A percentile compares a stretch with the other conserved stretches of the same genome.
Conservation (phyloP, 2,113 vertebrate genomes). For the Serilophus lunatus region DNA sequence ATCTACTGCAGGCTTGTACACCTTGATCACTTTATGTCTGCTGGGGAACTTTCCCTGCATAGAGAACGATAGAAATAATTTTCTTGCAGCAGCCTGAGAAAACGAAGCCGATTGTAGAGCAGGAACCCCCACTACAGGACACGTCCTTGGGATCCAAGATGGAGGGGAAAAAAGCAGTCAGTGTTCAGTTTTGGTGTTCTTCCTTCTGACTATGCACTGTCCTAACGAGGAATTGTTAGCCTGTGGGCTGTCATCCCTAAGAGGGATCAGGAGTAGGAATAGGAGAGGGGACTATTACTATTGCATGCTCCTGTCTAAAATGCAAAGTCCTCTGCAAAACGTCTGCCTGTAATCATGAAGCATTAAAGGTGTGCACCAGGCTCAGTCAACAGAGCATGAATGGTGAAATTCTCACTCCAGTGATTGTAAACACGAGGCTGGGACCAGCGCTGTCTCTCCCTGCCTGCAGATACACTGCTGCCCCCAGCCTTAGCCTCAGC, state of each 20-base stretch:
- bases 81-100: background rate
- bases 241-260: background rate
- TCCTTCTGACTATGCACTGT: background rate
- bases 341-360: background rate
- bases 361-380: background rate
- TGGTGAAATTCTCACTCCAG: background rate
- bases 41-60: background rate
- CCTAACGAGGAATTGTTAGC: background rate
- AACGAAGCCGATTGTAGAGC: background rate
- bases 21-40: background rate
- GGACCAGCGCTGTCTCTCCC: background rate
- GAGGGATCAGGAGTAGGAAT: background rate
- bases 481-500: background rate
- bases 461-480: background rate
- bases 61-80: background rate
- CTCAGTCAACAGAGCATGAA: background rate
- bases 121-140: rapidly evolving
- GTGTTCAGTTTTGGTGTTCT: background rate
- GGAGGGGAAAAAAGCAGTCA: background rate
- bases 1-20: background rate
- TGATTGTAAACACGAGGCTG: background rate
- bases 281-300: background rate
- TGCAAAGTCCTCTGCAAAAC: background rate
- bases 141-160: rapidly evolving
- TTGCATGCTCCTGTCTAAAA: background rate